Evolutionary conservation across 1,140 invertebrate genomes (phyloP), one percentile per base, ranked within the genome.

Genomic region (Hermetia illucens): DNA sequence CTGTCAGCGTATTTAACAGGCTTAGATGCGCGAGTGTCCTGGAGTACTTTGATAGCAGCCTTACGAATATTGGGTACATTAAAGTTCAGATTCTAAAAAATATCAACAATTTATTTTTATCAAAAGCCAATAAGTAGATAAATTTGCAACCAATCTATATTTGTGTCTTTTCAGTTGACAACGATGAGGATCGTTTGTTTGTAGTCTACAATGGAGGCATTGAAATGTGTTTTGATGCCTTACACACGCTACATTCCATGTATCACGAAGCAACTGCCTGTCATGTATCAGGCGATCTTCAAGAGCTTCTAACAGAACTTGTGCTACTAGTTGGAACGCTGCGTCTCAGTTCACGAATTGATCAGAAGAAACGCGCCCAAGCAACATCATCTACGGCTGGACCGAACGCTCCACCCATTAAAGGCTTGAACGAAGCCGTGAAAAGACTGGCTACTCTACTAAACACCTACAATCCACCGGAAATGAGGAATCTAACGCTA

Each of bases 201-300:
- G 81, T 91, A 3, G 77, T 93, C 3, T 89, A 82, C 44, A 87
- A 91, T 51, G 79, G 82, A 35, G 90, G 88, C 5, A 65, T 95
- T 25, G 75, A 82, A 42, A 81, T 90, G 70, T 77, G 87, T 16
- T 81, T 89, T 58, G 88, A 92, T 71, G 84, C 88, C 13, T 76
- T 93, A 50, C 81, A 85, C 60, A 90, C 86, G 43, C 63, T 93
- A 38, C 87, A 92, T 65, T 79, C 86, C 45, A 91, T 93, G 82
- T 85, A 91, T 53, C 87, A 93, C 50, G 89, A 94, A 61, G 87
- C 88, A 12, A 89, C 85, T 4, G 84, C 84, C 1, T 90, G 86
- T 52, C 84, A 87, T 56, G 64, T 90, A 12, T 77, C 79, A 4
- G 77, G 75, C 1, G 89, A 92, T 53, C 65, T 93, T 22, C 72